Base-by-base conservation (phyloP, 1,140 invertebrate species). In the Nasonia longicornis region DNA sequence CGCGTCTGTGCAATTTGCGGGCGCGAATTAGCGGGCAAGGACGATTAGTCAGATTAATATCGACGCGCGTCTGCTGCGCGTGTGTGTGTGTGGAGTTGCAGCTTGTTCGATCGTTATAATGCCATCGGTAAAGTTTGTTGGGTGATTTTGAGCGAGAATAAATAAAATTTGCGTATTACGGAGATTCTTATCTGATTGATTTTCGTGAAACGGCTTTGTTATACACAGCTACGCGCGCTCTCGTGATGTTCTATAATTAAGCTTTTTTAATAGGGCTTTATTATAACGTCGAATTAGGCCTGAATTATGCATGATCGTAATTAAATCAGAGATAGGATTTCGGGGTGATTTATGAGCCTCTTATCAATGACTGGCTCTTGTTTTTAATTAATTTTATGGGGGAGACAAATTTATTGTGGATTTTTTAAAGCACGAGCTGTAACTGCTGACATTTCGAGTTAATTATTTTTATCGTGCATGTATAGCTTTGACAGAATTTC, bases 21-120 rank as follows among this genome's bases (percentile, higher is more conserved):
- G 29, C 73, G 81, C 67, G 81, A 83, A 85, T 83, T 83, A 85
- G 84, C 84, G 81, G 76, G 16, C 71, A 52, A 80, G 22, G 72
- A 48, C 82, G 82, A 85, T 85, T 83, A 85, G 80, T 80, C 74
- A 75, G 81, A 84, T 85, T 85, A 85, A 85, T 84, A 84, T 85
- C 83, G 83, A 80, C 75, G 83, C 84, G 38, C 12, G 42, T 38
- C 14, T 72, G 64, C 26, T 26, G 26, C 26, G 26, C 14, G 8
- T 3, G 63, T 64, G 16, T 64, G 20, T 26, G 8, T 66, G 2
- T 64, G n/a, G 63, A 2, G 11, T 7, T 66, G 26, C 26, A 26
- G 26, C 26, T 66, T 66, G 48, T 66, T 66, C 26, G 20, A 66
- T 66, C 63, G 63, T 26, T 66, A 64, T 26, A 66, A 52, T 14